Base-by-base conservation (phyloP, 2,113 vertebrate species). In the Seriola quinqueradiata region DNA sequence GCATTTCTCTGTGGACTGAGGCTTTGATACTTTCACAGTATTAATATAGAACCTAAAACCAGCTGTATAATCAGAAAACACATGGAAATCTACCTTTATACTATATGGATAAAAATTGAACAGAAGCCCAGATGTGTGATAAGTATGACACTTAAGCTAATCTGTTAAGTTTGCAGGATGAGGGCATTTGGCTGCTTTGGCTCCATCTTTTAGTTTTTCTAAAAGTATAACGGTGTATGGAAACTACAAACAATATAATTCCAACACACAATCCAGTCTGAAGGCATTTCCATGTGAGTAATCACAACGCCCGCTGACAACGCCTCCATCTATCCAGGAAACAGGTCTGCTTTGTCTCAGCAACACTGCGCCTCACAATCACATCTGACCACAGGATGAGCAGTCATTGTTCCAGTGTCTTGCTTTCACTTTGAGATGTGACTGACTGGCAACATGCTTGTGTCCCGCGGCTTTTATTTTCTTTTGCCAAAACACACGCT, bases 281-380 rank as follows among this genome's bases (percentile, higher is more conserved):
- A 58, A 4, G 80, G 75, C 19, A 28, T 85, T 68, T 66, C 79
- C 54, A 52, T 16, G 54, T 75, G 46, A 50, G 48, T 8, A 64
- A 59, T 59, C 70, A 32, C 48, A 70, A 60, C 77, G 54, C 44
- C 4, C 36, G n/a, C 69, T 77, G 79, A 66, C 52, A 67, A n/a
- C 40, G 72, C 82, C 69, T 61, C 16, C 34, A 69, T 60, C 64
- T 64, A 72, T 38, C 42, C 42, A 36, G 55, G 79, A 38, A 50
- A 70, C 75, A 32, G 54, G n/a, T 76, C 57, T 73, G 75, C 25
- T 69, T n/a, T 74, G 40, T 64, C 32, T 84, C 75, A 58, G 65
- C 13, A 1, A 44, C 74, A 63, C 23, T 25, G 36, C 44, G 70
- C 54, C 6, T 77, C 63, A 32, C 52, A 32, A 63, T 36, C 54